Evolutionary conservation across 1,140 invertebrate genomes (phyloP), one percentile per base, ranked within the genome.

Genomic region (Calephelis nemesis): DNA sequence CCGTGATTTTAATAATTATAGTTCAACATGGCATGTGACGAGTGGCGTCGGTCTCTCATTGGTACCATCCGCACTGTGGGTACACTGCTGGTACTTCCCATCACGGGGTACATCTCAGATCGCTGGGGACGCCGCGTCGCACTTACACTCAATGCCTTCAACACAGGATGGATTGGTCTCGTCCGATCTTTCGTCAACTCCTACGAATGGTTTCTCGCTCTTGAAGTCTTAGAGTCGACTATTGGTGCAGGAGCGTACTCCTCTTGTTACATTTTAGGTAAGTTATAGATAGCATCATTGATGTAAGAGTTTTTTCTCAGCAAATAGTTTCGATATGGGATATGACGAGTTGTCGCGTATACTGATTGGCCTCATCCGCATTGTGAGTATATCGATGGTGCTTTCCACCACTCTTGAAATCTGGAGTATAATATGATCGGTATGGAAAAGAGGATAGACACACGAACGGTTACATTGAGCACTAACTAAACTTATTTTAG

Each of bases 61-160:
- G 95, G 95, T 9, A 96, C 95, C 2, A 92, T 95, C 42, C 95
- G 95, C 62, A 96, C 94, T 62, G 80, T 95, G 52, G 95, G 95
- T 11, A 94, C 95, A 49, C 94, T 96, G 62, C 78, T 95, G 50
- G 95, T 95, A n/a, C 85, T 96, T 60, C 94, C 95, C 8, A 91
- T 96, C 54, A 93, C 94, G 1, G 95, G 95, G 42, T 93, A 94
- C 75, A 85, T 96, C 42, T 95, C 95, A 1, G 95, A 96, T 86
- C 79, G 85, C 49, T 92, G 87, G 83, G 96, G 96, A 4, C 92
- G 96, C 12, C 93, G 94, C 69, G 92, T 93, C 40, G 92, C 94
- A 1, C 87, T 96, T 67, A 93, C 95, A 8, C 75, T 94, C 70
- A 93, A 93, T 39, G 93, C 94, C 71, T 91, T 93, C 69, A 80